Base-by-base conservation (phyloP, 2,113 vertebrate species). In the Dryoscopus gambensis region DNA sequence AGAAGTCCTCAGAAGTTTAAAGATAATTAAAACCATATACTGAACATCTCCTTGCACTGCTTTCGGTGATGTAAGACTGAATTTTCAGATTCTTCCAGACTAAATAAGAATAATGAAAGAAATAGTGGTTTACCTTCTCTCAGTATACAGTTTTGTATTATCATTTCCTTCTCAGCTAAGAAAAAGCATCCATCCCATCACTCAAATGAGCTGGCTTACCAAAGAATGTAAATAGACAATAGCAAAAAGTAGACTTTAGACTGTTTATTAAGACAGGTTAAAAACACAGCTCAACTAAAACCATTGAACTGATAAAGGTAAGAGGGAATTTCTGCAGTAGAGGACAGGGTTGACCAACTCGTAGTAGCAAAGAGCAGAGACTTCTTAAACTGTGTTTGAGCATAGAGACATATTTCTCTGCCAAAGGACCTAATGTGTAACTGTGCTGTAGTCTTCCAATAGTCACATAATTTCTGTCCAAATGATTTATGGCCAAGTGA, bases 361-460 rank as follows among this genome's bases (percentile, higher is more conserved):
- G 3, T 8, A 35, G 21, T 21, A 65, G 27, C 23, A 81, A 84
- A 69, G 27, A 84, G 7, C 15, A 59, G 37, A 86, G 28, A 50
- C 13, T 68, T 81, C 20, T 28, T 28, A 78, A 81, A 31, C 2
- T 27, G 6, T 6, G 2, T 50, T 57, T 44, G 24, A 39, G 21
- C 23, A 4, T 2, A 60, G 15, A 80, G 13, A 80, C 33, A 13
- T 52, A 77, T 21, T 90, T 74, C 50, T 74, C 15, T 69, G 33
- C 8, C 64, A 46, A 52, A 89, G 20, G 4, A 80, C 35, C 10
- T 64, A 31, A 59, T 13, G 5, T 20, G 24, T 44, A 84, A 69
- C 6, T 0, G 0, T 10, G 4, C 11, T 57, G 25, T 27, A 7
- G 2, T 56, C 24, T 77, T 73, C 20, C 37, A 52, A 47, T n/a